Conservation (phyloP, 2,888 invertebrate genomes). For the Aradus depressus region DNA sequence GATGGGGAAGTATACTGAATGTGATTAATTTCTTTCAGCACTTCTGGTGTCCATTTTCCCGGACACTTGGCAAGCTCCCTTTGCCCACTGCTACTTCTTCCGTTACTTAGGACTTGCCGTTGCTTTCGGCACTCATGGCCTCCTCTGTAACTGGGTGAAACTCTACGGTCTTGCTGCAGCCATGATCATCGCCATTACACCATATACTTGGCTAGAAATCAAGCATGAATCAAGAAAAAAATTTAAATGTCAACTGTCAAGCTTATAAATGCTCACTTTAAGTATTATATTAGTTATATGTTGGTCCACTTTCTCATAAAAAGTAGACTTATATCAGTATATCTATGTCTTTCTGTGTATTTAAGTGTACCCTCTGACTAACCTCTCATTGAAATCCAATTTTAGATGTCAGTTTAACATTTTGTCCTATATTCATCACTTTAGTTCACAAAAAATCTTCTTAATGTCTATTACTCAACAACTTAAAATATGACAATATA, state of each 20-base stretch:
- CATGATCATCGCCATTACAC: constrained; percentile 43
- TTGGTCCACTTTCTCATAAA: no score
- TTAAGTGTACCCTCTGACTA: no score
- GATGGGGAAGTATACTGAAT: neutral
- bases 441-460: no score
- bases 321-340: no score
- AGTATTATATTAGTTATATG: no score
- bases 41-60: constrained; percentile 34
- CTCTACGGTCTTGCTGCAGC: constrained; percentile 41
- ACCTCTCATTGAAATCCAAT: no score
- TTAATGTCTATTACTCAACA: no score
- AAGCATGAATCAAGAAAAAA: constrained; percentile 20
- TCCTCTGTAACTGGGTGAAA: constrained; percentile 44
- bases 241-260: constrained; percentile 19
- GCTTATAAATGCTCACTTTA: no score
- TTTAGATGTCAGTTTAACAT: no score
- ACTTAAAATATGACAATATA: no score
- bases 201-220: constrained; percentile 45
- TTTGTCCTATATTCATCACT: no score
- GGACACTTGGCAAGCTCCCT: constrained; percentile 38
- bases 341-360: no score
- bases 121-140: constrained; percentile 47
- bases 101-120: constrained; percentile 48
- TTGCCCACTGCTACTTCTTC: constrained; percentile 40
- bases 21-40: constrained; percentile 25